phyloP scores from a whole-genome alignment of 2,888 invertebrate genomes.

The Andricus quercusramuli region DNA sequence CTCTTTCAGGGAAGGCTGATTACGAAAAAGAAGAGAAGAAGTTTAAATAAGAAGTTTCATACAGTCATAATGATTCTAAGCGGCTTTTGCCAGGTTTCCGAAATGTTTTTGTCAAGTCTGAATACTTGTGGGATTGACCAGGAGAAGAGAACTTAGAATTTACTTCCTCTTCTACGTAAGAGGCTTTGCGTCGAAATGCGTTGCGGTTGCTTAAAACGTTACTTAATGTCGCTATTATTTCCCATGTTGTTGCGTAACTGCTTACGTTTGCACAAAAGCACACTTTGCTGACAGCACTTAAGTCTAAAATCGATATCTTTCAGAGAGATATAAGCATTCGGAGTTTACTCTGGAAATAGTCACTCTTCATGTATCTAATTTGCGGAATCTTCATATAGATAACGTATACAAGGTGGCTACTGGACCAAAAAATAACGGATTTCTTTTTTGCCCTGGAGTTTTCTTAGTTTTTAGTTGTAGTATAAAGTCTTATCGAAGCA shows the following conservation, averaged over 20 bases:
- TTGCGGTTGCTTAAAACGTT: slow-evolving; percentile 58
- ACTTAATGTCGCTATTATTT: slow-evolving; percentile 55
- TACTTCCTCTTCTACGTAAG: slow-evolving; percentile 62
- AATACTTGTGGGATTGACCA: slow-evolving; percentile 68
- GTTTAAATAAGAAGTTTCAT: slow-evolving; percentile 31
- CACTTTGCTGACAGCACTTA: slow-evolving; percentile 24
- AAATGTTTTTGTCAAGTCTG: slow-evolving; percentile 46
- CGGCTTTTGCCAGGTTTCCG: slow-evolving; percentile 64
- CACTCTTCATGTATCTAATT: neutral
- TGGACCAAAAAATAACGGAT: too few species aligned
- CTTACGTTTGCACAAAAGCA: slow-evolving; percentile 21
- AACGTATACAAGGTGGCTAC: too few species aligned
- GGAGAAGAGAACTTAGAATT: slow-evolving; percentile 68
- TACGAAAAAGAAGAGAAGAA: slow-evolving; percentile 1
- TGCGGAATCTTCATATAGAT: neutral
- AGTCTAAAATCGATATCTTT: slow-evolving; percentile 7
- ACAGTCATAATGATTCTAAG: slow-evolving; percentile 66
- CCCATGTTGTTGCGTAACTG: slow-evolving; percentile 27
- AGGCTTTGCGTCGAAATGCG: slow-evolving; percentile 59
- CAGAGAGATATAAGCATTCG: too few species aligned
- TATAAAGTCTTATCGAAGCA: too few species aligned
- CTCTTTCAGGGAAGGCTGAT: neutral
- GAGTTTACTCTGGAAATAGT: neutral
- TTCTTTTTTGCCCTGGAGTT: too few species aligned
- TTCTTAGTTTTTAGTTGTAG: too few species aligned